Base-by-base conservation (phyloP, 2,888 invertebrate genomes). In the Acanthosoma haemorrhoidale region DNA sequence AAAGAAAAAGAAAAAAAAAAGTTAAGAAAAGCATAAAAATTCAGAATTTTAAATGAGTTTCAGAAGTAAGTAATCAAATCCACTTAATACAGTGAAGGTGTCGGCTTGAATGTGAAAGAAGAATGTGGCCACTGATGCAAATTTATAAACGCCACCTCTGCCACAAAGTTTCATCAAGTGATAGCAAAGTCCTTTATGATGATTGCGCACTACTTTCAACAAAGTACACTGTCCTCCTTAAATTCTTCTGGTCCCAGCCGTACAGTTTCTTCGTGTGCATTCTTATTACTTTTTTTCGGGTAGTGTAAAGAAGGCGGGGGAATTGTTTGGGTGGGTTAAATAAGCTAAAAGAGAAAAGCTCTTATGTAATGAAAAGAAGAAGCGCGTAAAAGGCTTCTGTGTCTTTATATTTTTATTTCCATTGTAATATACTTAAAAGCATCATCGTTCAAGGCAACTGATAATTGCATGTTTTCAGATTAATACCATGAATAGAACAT, bases 51-150 rank as follows among this genome's bases (percentile, higher is more conserved):
- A 51, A 51, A n/a, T 25, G 51, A 51, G 51, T 51, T 51, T 51
- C 25, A 51, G 51, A 51, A 51, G 51, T 51, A 25, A 51, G 51
- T 51, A 51, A 51, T 51, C 51, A 51, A 51, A 51, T 51, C 51
- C 29, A 51, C 51, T 51, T 51, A 51, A 51, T 51, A 21, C 51
- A 5, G 51, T 25, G 51, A 51, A 51, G 51, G 51, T 25, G 51
- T 13, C n/a, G 51, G n/a, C 25, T 25, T 51, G 51, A 51, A 51
- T 51, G 51, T 25, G 51, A 51, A 51, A 25, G 51, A 51, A 51
- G 51, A 8, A 51, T 51, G 51, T 51, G 51, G 51, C 25, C 51
- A 21, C 25, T 25, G 51, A 51, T 51, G 51, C 25, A 51, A 51
- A 51, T 51, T 51, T 51, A 25, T 51, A 51, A 51, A 51, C 51